phyloP scores from a whole-genome alignment of 1,140 invertebrate genomes.

The Hycleus phaleratus region DNA sequence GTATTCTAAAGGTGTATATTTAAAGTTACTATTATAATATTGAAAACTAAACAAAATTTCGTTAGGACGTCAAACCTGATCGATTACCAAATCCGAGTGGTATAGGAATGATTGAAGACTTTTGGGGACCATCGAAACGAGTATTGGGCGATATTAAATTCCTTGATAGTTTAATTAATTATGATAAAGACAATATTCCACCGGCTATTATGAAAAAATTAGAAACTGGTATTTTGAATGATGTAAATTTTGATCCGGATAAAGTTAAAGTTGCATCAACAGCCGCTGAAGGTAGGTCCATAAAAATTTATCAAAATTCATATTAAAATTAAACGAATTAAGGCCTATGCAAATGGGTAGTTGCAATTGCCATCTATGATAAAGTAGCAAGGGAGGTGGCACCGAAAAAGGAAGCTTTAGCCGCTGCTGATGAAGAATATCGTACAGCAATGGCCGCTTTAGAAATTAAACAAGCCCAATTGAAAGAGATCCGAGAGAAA shows the following conservation, averaged over 20 bases:
- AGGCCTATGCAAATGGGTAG: constrained; percentile 80
- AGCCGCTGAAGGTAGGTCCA: constrained; percentile 62
- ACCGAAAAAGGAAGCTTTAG: constrained; percentile 75
- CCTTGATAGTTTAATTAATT: constrained; percentile 73
- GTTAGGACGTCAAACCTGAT: constrained; percentile 62
- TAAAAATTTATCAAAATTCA: no score
- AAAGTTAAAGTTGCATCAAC: constrained; percentile 85
- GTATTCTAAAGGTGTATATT: constrained; percentile 62
- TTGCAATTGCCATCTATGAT: constrained; percentile 90
- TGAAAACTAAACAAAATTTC: no score
- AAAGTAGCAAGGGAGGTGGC: constrained; percentile 62
- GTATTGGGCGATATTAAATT: constrained; percentile 86
- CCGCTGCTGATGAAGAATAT: constrained; percentile 68
- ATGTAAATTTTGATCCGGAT: constrained; percentile 80
- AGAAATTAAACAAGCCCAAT: constrained; percentile 65
- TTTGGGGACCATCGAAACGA: constrained; percentile 87
- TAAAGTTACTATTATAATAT: constrained; percentile 41
- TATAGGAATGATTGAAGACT: constrained; percentile 78
- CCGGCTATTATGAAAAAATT: constrained; percentile 73
- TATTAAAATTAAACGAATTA: no score
- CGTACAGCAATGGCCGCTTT: constrained; percentile 71
- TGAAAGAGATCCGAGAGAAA: constrained; percentile 67
- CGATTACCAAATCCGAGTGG: constrained; percentile 68
- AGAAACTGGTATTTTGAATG: constrained; percentile 71
- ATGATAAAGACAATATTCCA: constrained; percentile 88